A percentile compares a stretch with the other conserved stretches of the same genome.
Evolutionary conservation across 2,888 invertebrate genomes (phyloP).

Genomic region (Tenthredo notha): DNA sequence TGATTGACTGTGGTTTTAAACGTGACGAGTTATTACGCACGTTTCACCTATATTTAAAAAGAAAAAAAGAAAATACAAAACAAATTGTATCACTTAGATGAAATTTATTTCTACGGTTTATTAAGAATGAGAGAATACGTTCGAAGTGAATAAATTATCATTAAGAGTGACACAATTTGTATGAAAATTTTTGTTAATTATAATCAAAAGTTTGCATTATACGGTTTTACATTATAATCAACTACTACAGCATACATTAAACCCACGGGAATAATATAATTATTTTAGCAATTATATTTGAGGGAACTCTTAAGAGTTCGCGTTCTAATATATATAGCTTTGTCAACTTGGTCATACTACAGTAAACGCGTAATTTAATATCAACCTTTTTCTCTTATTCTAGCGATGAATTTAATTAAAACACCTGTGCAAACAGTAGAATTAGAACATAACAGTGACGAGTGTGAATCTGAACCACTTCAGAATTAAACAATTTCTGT

Average conservation of each 20-base stretch:
- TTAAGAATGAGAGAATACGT: neutral
- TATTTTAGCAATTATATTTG: conserved; percentile 40
- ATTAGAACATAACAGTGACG: conserved; percentile 13
- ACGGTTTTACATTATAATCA: conserved; percentile 44
- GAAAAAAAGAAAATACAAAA: neutral
- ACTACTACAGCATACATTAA: conserved; percentile 9
- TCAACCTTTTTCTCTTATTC: conserved; percentile 9
- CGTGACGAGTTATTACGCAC: neutral
- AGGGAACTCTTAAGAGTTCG: neutral
- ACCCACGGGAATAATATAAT: neutral
- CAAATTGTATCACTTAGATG: neutral
- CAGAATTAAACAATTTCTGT: neutral
- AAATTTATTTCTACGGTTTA: conserved; percentile 6
- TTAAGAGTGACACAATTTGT: neutral
- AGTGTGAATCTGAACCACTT: conserved; percentile 6
- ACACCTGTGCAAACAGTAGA: conserved; percentile 6
- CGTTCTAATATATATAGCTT: neutral
- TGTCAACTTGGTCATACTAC: conserved; percentile 17
- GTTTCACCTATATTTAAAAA: neutral
- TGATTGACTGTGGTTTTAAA: neutral
- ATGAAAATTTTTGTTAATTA: neutral
- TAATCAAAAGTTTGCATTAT: conserved; percentile 35
- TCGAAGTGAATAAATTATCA: neutral
- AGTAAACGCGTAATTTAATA: conserved; percentile 33
- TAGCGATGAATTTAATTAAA: conserved; percentile 23